phyloP scores from a whole-genome alignment of 2,113 vertebrate genomes.

The Genyomyrus donnyi region DNA sequence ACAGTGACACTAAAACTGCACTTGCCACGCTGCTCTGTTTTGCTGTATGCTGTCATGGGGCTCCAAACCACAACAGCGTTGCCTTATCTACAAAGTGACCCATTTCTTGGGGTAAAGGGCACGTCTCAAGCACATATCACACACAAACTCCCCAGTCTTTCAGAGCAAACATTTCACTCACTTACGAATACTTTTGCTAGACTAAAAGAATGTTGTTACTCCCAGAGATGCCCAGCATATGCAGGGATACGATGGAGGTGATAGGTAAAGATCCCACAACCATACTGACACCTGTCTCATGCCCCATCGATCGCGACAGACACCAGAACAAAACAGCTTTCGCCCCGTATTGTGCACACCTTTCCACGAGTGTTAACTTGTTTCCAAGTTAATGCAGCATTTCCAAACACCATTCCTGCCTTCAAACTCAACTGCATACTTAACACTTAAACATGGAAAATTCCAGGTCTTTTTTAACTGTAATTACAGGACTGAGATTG shows the following conservation, averaged over 20 bases:
- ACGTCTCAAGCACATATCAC: background rate
- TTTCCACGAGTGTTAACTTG: slow-evolving; percentile 2
- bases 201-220: background rate
- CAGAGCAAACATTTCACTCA: background rate
- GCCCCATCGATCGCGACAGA: background rate
- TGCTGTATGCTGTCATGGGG: background rate
- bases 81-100: too few relatives aligned
- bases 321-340: background rate
- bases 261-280: too few relatives aligned
- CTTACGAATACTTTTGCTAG: background rate
- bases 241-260: background rate
- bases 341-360: background rate
- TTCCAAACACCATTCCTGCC: background rate
- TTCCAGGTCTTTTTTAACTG: background rate
- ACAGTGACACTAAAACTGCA: background rate
- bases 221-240: background rate
- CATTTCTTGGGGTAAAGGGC: background rate
- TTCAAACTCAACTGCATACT: background rate
- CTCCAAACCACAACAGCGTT: too few relatives aligned
- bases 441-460: background rate
- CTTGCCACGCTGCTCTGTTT: background rate
- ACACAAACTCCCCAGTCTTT: background rate
- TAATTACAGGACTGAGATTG: background rate
- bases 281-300: slow-evolving; percentile 8
- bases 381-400: background rate